These are phyloP conservation scores for Camponotus fellah DNA, from an alignment of 2,888 invertebrate genomes.

Conservation along the genomic window DNA sequence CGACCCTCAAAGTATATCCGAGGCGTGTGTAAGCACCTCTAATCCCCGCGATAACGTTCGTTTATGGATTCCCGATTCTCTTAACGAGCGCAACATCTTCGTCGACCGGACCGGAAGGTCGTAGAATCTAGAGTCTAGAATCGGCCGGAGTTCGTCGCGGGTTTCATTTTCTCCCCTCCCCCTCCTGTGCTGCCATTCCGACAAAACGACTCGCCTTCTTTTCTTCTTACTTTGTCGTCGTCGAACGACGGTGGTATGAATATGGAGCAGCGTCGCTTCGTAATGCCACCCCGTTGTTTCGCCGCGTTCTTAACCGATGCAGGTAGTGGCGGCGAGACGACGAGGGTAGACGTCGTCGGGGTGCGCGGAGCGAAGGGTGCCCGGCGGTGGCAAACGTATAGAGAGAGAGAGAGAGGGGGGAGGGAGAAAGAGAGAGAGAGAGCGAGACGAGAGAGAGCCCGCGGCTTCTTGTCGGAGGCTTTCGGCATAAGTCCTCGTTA, in stretches of 20 bases:
- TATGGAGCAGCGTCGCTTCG: constrained; percentile 78
- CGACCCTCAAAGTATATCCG: constrained; percentile 50
- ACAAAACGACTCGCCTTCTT: constrained; percentile 44
- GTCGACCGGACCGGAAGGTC: constrained; percentile 36
- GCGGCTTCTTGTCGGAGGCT: constrained; percentile 80
- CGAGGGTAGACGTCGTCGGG: constrained; percentile 45
- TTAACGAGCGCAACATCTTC: constrained; percentile 48
- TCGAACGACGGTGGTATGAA: constrained; percentile 79
- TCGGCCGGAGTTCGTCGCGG: constrained; percentile 4
- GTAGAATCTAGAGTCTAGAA: constrained; percentile 26
- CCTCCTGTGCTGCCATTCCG: neutral
- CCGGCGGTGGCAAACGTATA: constrained; percentile 31
- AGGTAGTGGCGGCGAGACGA: constrained; percentile 44
- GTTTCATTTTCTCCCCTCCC: constrained; percentile 25
- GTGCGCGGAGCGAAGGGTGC: constrained; percentile 30
- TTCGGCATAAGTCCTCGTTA: constrained; percentile 85
- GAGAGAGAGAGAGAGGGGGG: neutral
- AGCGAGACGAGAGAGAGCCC: constrained; percentile 50
- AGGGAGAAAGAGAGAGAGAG: neutral
- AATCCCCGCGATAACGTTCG: constrained; percentile 57
- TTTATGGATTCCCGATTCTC: constrained; percentile 58
- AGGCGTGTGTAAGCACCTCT: constrained; percentile 52
- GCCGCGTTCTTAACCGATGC: constrained; percentile 77
- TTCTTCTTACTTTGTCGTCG: constrained; percentile 72
- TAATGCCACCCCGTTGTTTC: constrained; percentile 81